These are phyloP conservation scores for Nephrotoma appendiculata DNA, from an alignment of 2,888 invertebrate genomes.

Conservation along the genomic window DNA sequence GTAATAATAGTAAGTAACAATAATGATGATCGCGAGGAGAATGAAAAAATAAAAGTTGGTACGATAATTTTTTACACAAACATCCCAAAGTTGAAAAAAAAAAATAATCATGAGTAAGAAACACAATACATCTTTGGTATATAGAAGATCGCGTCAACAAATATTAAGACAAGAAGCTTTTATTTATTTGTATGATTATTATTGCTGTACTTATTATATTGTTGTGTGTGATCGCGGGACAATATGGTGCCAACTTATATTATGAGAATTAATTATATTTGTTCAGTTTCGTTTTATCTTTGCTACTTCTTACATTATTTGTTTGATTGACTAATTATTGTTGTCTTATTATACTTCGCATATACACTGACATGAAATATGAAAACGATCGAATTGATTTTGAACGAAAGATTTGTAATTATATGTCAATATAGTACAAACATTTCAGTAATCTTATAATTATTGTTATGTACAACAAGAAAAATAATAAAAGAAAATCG, in stretches of 20 bases:
- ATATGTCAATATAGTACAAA: not conserved
- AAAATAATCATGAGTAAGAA: not conserved
- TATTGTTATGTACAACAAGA: not conserved
- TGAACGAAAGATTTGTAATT: not conserved
- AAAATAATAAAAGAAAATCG: not conserved
- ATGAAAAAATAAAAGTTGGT: not conserved
- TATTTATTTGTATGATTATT: not conserved
- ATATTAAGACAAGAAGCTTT: constrained; percentile 1
- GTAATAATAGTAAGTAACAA: not conserved
- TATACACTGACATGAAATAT: not conserved
- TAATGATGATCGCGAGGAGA: not conserved
- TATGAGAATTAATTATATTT: not conserved
- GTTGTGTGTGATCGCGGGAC: not conserved
- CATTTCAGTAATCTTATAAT: not conserved
- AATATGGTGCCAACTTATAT: not conserved
- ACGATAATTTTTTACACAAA: constrained; percentile 1
- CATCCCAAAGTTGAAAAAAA: not conserved
- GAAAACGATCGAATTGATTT: not conserved
- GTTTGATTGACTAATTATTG: not conserved
- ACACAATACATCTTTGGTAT: not conserved
- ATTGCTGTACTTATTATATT: not conserved
- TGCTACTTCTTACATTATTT: not conserved
- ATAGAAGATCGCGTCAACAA: not conserved
- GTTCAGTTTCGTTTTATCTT: not conserved
- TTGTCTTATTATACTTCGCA: not conserved